Conservation (phyloP, 1,140 invertebrate genomes). For the Bombus ignitus region DNA sequence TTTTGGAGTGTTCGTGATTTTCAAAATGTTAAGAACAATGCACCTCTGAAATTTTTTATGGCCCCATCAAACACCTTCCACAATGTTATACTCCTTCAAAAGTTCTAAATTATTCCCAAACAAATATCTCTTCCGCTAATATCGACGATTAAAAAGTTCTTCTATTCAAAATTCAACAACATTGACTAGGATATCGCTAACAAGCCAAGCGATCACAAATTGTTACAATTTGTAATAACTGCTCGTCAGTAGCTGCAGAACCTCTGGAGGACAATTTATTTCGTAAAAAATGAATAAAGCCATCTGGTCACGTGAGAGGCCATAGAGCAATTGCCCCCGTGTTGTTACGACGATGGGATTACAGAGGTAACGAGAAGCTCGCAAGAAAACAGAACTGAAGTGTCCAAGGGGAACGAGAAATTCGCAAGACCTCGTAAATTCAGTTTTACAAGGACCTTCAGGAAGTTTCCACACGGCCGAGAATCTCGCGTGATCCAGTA, state of each 20-base stretch:
- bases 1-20: not conserved
- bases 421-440: constrained; percentile 51
- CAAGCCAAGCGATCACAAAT: not conserved
- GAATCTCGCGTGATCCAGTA: constrained; percentile 26
- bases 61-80: not conserved
- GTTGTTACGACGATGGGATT: constrained; percentile 14
- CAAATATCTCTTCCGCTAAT: not conserved
- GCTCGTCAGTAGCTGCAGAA: not conserved
- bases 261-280: not conserved
- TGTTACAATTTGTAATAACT: not conserved
- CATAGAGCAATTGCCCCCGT: not conserved
- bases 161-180: too few relatives aligned
- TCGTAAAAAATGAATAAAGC: not conserved
- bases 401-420: constrained; percentile 21
- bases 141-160: not conserved
- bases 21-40: not conserved
- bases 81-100: not conserved
- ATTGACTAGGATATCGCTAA: too few relatives aligned
- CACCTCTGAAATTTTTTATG: not conserved
- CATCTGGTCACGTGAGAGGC: not conserved
- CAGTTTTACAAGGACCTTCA: constrained; percentile 34
- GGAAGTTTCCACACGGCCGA: not conserved
- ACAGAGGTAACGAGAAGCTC: not conserved
- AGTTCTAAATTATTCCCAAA: not conserved
- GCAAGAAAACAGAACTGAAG: not conserved